Base-by-base conservation (phyloP, 2,797 vertebrate genomes). In the Momotus momota region DNA sequence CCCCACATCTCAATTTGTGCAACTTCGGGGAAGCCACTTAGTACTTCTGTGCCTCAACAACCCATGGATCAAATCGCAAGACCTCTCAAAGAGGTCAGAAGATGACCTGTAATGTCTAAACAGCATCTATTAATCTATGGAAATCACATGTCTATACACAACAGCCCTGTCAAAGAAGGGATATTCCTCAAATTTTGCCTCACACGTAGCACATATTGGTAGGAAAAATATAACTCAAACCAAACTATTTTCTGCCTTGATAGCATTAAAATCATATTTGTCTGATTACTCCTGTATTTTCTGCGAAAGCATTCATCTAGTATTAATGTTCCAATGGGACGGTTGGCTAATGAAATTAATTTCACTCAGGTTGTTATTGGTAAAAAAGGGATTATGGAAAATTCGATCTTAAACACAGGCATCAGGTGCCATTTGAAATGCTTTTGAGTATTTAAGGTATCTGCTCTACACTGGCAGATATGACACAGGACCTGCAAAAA, bases 401-500 rank as follows among this genome's bases (percentile, higher is more conserved):
- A 86, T 38, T 65, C 58, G 72, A 89, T 92, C 49, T 81, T 71
- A 85, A 85, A 92, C 46, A 85, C 25, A 91, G 49, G 57, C 69
- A 91, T 35, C 25, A 58, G 43, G n/a, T 72, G 75, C 35, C 80
- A 94, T 55, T 73, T 94, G 87, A 95, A 95, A 91, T 15, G 46
- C 75, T 27, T 62, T 4, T 33, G 51, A 45, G 40, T 91, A 89
- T 93, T 75, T 79, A 43, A 90, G 77, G 2, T 72, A 92, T 88
- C 92, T 86, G 70, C 40, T 62, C 77, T 69, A 60, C 0, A 3
- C 70, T 77, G 86, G 70, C 83, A 93, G 81, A 92, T 84, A 88
- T 20, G 70, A 95, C 88, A 92, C 25, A 88, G 71, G 58, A 90
- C 73, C 83, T 66, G 81, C 66, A 86, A 93, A 92, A 90, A 94